Evolutionary conservation across 1,140 invertebrate genomes (phyloP), one percentile per base, ranked within the genome.

Genomic region (Elymnias hypermnestra): DNA sequence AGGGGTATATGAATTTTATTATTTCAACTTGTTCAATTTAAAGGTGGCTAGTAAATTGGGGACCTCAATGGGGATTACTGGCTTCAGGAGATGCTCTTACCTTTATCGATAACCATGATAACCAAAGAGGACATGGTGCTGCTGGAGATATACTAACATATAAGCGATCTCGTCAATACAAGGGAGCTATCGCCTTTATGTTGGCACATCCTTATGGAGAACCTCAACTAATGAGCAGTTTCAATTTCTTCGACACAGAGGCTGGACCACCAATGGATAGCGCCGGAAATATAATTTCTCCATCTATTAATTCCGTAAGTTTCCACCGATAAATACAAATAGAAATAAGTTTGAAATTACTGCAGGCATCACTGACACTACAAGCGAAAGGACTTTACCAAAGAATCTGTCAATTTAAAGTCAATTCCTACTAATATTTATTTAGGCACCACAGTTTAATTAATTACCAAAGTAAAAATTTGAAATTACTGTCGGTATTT

Each of bases 141-240:
- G 88, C 87, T 14, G 88, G 88, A 13, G 63, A 71, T 4, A 87
- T 92, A 22, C 56, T 92, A 0, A 92, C 90, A 0, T 90, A 90
- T 63, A 91, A 91, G 54, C 60, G 86, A 14, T 38, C 89, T 0
- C 86, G 87, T 35, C 68, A 76, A 3, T 93, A 92, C 60, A 92
- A 92, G 54, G 78, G 21, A 74, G 94, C 94, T 0, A 89, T 91
- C 7, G 92, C 92, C 1, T 96, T 95, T 66, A 93, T 95, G 89
- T 73, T 97, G 36, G 93, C 94, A 1, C 92, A 94, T 87, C 91
- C 93, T 0, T 95, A 95, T 66, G 94, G 94, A 2, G 87, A 90
- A 37, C 89, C 93, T 0, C 84, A 89, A 35, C 69, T 97, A 0
- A 96, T 97, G 93, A 95, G 94, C 57, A 95, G 94, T 10, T 93